Percentiles rank a stretch among this genome's conserved stretches.
These are phyloP conservation scores for Streptopelia turtur DNA, from an alignment of 2,797 vertebrate species.

Conservation along the genomic window DNA sequence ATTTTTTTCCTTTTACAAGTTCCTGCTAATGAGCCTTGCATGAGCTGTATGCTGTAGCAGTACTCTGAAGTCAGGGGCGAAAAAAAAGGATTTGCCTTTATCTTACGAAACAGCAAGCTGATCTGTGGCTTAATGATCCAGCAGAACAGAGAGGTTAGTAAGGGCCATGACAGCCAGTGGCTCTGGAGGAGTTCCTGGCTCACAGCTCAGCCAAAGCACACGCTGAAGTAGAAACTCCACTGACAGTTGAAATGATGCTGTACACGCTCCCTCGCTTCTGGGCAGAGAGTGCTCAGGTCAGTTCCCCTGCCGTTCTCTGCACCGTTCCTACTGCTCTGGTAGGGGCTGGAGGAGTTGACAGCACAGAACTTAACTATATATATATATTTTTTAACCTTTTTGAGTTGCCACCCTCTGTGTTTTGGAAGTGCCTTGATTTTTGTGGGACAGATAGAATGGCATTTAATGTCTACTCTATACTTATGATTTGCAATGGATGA, in stretches of 20 bases:
- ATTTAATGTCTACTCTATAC: neutral
- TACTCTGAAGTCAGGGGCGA: neutral
- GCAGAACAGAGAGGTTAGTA: neutral
- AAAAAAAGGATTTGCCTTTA: neutral
- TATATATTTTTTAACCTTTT: neutral
- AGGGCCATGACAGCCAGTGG: neutral
- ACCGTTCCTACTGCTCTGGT: neutral
- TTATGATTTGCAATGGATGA: neutral
- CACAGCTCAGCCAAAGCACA: neutral
- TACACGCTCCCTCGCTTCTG: accelerated
- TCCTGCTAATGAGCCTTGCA: neutral
- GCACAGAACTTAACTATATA: neutral
- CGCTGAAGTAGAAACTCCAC: neutral
- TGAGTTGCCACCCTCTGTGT: neutral
- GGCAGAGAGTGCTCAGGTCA: neutral
- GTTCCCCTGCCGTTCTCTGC: neutral
- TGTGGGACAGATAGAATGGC: neutral
- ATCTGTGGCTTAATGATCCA: neutral
- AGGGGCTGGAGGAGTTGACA: neutral
- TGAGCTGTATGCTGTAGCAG: neutral
- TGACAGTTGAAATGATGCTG: neutral
- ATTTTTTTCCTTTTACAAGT: neutral
- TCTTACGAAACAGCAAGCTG: neutral
- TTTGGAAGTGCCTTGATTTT: neutral
- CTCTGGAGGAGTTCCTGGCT: neutral